Evolutionary conservation across 2,113 vertebrate genomes (phyloP), one percentile per base, ranked within the genome.

Genomic region (Cyprichromis sp.): DNA sequence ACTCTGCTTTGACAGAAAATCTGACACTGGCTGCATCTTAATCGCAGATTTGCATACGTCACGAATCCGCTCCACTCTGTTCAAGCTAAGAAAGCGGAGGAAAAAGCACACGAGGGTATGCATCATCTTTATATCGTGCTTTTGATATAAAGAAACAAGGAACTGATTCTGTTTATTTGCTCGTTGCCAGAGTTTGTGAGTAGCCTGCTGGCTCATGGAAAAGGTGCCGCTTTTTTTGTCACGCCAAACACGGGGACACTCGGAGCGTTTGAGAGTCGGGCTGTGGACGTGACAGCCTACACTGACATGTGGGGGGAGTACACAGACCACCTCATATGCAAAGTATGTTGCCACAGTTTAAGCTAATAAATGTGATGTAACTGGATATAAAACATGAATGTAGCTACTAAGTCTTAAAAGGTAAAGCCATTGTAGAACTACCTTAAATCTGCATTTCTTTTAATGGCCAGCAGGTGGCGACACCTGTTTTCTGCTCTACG

Each of bases 291-390:
- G 94, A 96, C 97, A 3, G 98, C 96, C 82, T 97, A 97, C 85
- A 97, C 95, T 19, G 96, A 98, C 93, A 98, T 99, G 98, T 99
- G 99, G 99, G 99, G 99, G 40, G 96, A 97, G 63, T 99, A 99
- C 94, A 90, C 57, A 40, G 99, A 99, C 88, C 80, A 82, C 6
- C 98, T 99, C 54, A 17, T 97, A 86, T 99, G 98, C 89, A 93
- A 90, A 96, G 99, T 99, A 96, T 26, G 78, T 54, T 45, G 6
- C 63, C 34, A 68, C 63, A 68, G 34, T 53, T 24, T 47, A 29
- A 59, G 10, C 7, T 9, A 12, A 29, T 16, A 7, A 31, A 47
- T 40, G 8, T 79, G 7, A 31, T 7, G 4, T 1, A 73, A 84
- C 50, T 76, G 68, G 40, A 76, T 47, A 76, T 76, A 29, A 47